phyloP scores from a whole-genome alignment of 2,797 vertebrate species.

The Oryzias dopingdopingensis region DNA sequence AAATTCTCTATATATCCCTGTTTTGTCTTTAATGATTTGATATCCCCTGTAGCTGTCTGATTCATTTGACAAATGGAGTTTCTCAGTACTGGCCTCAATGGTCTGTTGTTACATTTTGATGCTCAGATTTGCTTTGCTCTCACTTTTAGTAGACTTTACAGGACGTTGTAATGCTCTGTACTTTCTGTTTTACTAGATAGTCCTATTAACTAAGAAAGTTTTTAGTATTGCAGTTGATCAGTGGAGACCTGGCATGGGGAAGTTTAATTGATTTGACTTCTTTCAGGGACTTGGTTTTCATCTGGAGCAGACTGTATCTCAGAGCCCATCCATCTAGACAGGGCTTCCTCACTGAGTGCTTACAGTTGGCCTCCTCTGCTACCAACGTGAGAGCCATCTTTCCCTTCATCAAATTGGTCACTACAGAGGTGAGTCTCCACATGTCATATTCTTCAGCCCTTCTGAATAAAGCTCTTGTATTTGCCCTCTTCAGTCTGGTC shows the following conservation, averaged over 20 bases:
- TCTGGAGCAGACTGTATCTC: conserved; percentile 95
- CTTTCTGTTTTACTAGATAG: no score
- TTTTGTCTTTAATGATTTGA: no score
- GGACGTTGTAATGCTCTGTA: no score
- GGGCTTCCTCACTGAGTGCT: conserved; percentile 91
- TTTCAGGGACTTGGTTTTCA: conserved; percentile 93
- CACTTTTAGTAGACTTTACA: no score
- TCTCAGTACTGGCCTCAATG: no score
- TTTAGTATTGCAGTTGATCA: not conserved
- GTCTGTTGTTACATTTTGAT: no score
- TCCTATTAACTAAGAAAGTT: no score
- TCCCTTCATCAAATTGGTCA: conserved; percentile 97
- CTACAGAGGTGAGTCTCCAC: conserved; percentile 81
- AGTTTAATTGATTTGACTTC: not conserved
- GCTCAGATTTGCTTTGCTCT: no score
- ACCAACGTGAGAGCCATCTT: conserved; percentile 94
- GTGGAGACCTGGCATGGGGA: not conserved
- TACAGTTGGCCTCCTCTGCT: conserved; percentile 86
- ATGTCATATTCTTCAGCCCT: not conserved
- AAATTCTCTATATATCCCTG: no score
- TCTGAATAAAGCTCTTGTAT: not conserved
- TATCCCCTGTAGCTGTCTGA: no score
- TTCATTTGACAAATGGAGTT: no score
- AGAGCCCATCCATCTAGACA: conserved; percentile 87
- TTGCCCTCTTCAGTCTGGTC: not conserved